Base-by-base conservation (phyloP, 2,888 invertebrate genomes). In the Sesamia inferens region DNA sequence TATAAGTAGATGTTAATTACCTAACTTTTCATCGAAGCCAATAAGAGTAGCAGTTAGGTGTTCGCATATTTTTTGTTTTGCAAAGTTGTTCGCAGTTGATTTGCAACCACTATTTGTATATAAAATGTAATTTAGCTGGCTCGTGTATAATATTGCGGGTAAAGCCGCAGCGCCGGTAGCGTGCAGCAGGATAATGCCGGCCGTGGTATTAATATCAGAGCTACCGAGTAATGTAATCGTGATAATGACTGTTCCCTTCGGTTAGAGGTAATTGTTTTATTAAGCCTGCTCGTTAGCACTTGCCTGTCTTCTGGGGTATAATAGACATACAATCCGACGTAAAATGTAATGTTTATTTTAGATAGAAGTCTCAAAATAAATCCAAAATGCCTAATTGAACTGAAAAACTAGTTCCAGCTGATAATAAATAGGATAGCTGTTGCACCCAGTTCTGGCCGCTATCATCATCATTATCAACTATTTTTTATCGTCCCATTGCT, bases 241-340 rank as follows among this genome's bases (percentile, higher is more conserved):
- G 74, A 79, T 85, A 89, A 85, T 83, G 79, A 85, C 83, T 79
- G 65, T 76, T 79, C 70, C 76, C 70, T 80, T 67, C 65, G 77
- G 78, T 81, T 78, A 76, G 75, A 81, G 80, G 83, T 82, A 81
- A 83, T 85, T 87, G 88, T 79, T 83, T 74, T 71, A 78, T 80
- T 82, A 85, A 79, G 66, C 68, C 68, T 57, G 61, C 71, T 67
- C 76, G 68, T 67, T 69, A 58, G 67, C 51, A 67, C 67, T 71
- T 76, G 54, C 51, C 13, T 71, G 54, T 75, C 71, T 47, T 59
- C 66, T 22, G 44, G 48, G 58, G n/a, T 75, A 70, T 54, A 69
- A 48, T 39, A 51, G 22, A 69, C 62, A 71, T 73, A 65, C 54
- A 58, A 58, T 63, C 47, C 16, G 14, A 54, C n/a, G 58, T 51